Conservation (phyloP, 1,140 invertebrate genomes). For the Brachionus sp. region DNA sequence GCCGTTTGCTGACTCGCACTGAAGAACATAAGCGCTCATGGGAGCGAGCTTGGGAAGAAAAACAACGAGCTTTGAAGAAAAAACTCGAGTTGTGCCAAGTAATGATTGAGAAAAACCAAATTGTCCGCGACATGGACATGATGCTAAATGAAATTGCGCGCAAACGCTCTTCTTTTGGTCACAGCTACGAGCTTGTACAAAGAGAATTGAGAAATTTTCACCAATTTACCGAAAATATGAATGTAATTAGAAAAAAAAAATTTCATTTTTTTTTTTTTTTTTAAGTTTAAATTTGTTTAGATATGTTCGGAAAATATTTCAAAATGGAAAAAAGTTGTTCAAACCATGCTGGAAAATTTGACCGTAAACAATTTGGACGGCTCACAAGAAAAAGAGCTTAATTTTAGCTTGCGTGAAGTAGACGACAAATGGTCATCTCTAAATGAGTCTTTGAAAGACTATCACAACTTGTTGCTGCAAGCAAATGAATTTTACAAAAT, state of each 20-base stretch:
- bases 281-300: not conserved
- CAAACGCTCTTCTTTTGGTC: not conserved
- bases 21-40: constrained; percentile 60
- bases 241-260: not conserved
- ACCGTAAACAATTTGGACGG: not conserved
- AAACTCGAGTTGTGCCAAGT: constrained; percentile 69
- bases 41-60: constrained; percentile 65
- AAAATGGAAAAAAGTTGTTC: constrained; percentile 31
- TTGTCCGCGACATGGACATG: constrained; percentile 46
- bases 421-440: constrained; percentile 71
- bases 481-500: constrained; percentile 64
- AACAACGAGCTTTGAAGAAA: constrained; percentile 65
- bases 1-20: constrained; percentile 67
- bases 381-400: constrained; percentile 50
- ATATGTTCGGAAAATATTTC: constrained; percentile 45
- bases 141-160: not conserved
- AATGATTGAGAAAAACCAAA: constrained; percentile 67
- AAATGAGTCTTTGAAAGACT: constrained; percentile 68
- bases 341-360: constrained; percentile 14
- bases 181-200: constrained; percentile 9
- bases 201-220: not conserved
- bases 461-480: constrained; percentile 63
- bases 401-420: constrained; percentile 65
- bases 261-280: not conserved
- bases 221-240: constrained; percentile 16